Evolutionary conservation across 2,113 vertebrate species (phyloP).

Genomic region (Ictalurus furcatus): DNA sequence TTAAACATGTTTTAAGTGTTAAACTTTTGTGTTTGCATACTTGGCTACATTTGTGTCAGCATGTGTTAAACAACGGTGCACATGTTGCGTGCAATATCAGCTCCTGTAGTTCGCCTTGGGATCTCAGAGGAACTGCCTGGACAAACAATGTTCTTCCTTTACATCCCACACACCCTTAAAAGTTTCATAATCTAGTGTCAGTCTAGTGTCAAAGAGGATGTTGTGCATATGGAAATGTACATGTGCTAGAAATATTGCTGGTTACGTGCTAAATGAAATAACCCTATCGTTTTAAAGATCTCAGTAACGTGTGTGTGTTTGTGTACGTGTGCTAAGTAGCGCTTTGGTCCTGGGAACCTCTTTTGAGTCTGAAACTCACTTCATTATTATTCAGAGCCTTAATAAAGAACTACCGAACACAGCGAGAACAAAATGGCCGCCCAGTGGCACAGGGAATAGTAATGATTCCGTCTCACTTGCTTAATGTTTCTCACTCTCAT

Average conservation of each 20-base stretch:
- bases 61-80: constrained; percentile 14
- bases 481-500: constrained; percentile 23
- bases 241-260: background rate
- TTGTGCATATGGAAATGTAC: constrained; percentile 24
- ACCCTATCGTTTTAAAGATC: background rate
- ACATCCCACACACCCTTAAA: constrained; percentile 8
- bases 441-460: constrained; percentile 6
- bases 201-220: background rate
- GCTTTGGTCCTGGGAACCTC: constrained; percentile 5
- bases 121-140: constrained; percentile 20
- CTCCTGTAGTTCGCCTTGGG: constrained; percentile 1
- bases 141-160: constrained; percentile 30
- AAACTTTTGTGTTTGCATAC: background rate
- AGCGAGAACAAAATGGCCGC: constrained; percentile 32
- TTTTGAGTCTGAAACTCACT: constrained; percentile 28
- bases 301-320: background rate
- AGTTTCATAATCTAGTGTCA: background rate
- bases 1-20: background rate
- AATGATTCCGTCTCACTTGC: background rate
- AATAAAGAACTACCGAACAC: constrained; percentile 33
- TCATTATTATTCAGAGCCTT: constrained; percentile 41
- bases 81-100: constrained; percentile 20
- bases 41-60: constrained; percentile 2
- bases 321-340: background rate
- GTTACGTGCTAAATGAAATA: background rate